Percentiles rank a stretch among this genome's conserved stretches.
Evolutionary conservation across 53 echinoderm and acorn worm genomes (phyloP).

Genomic region (Mesocentrotus franciscanus): DNA sequence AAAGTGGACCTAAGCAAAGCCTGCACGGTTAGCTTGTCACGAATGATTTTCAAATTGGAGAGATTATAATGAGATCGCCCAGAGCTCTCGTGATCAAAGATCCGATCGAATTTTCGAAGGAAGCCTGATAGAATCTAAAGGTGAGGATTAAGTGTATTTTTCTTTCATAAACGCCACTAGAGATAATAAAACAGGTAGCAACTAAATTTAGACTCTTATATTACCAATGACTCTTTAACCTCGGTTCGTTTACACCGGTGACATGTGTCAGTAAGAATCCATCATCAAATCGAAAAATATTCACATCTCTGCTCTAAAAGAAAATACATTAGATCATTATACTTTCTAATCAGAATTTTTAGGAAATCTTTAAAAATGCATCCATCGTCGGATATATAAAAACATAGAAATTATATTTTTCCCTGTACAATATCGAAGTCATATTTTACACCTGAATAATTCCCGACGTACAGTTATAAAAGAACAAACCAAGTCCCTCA

Average conservation of each 20-base stretch:
- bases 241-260: neutral
- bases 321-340: neutral
- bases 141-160: neutral
- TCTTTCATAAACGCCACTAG: neutral
- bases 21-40: constrained; percentile 12
- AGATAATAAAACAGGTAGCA: neutral
- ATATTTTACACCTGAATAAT: too few species aligned
- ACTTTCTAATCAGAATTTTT: neutral
- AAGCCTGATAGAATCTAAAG: constrained; percentile 28
- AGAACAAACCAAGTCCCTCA: too few species aligned
- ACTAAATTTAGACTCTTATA: neutral
- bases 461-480: too few species aligned
- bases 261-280: neutral
- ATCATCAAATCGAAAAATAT: neutral
- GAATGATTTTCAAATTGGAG: neutral
- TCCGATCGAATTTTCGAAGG: neutral
- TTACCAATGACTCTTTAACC: neutral
- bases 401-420: too few species aligned
- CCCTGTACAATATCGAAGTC: too few species aligned
- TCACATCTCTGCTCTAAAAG: neutral
- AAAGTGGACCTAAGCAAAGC: neutral
- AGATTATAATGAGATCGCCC: neutral
- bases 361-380: too few species aligned
- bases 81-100: neutral
- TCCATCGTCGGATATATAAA: too few species aligned